phyloP scores from a whole-genome alignment of 2,888 invertebrate genomes.

The Pachliopta kotzebuea region DNA sequence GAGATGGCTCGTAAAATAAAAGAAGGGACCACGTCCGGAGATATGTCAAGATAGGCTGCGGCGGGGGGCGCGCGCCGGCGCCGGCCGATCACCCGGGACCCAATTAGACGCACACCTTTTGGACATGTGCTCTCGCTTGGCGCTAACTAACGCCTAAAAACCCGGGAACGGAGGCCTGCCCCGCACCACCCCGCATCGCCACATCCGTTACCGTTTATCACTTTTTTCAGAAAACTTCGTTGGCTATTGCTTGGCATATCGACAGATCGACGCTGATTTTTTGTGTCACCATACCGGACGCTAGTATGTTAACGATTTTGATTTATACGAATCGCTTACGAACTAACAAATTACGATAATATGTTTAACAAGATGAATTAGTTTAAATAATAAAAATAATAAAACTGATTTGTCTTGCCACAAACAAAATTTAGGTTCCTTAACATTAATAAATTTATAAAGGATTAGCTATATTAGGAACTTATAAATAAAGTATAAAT shows the following conservation, averaged over 20 bases:
- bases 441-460: too few relatives aligned
- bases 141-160: slow-evolving; percentile 69
- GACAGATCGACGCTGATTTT: slow-evolving; percentile 18
- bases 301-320: not conserved
- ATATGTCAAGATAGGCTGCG: slow-evolving; percentile 78
- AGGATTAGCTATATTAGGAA: too few relatives aligned
- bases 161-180: slow-evolving; percentile 53
- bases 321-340: slow-evolving; percentile 5
- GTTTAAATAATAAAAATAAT: too few relatives aligned
- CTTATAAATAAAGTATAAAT: too few relatives aligned
- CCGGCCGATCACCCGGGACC: slow-evolving; percentile 63
- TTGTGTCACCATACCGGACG: slow-evolving; percentile 3
- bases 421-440: too few relatives aligned
- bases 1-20: slow-evolving; percentile 79
- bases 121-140: slow-evolving; percentile 74
- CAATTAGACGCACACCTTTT: slow-evolving; percentile 80
- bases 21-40: slow-evolving; percentile 76
- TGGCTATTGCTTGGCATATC: slow-evolving; percentile 11
- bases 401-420: too few relatives aligned
- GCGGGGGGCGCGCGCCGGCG: slow-evolving; percentile 58
- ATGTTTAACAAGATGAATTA: too few relatives aligned
- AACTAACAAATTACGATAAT: not conserved
- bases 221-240: slow-evolving; percentile 42
- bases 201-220: slow-evolving; percentile 71
- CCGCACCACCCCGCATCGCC: too few relatives aligned